Conservation (phyloP, 2,888 invertebrate genomes). For the Bibio marci region DNA sequence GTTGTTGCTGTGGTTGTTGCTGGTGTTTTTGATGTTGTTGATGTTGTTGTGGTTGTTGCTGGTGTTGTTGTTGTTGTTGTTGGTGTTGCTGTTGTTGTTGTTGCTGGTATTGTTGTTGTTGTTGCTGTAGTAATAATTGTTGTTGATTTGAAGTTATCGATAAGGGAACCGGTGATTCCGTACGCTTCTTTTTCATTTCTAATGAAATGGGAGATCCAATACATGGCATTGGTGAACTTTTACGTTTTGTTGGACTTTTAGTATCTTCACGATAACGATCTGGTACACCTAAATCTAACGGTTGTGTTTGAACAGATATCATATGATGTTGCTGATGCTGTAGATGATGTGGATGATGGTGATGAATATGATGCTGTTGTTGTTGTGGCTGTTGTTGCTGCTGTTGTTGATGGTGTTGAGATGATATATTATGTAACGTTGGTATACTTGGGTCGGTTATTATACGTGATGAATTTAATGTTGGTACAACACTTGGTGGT, state of each 20-base stretch:
- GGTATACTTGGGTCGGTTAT: not conserved
- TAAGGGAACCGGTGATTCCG: constrained; percentile 33
- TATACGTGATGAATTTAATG: not conserved
- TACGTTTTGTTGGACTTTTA: constrained; percentile 43
- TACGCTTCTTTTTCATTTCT: constrained; percentile 46
- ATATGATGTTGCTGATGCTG: constrained; percentile 13
- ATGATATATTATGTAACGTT: too few relatives aligned
- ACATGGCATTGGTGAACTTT: constrained; percentile 35
- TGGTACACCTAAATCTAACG: constrained; percentile 55
- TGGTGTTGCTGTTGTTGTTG: constrained; percentile 10
- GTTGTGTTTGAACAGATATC: constrained; percentile 50
- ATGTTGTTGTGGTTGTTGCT: constrained; percentile 11
- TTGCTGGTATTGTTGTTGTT: constrained; percentile 10
- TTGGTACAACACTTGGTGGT: constrained; percentile 18
- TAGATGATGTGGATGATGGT: constrained; percentile 16
- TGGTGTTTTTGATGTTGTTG: constrained; percentile 7
- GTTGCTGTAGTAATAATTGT: not conserved
- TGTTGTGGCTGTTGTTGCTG: constrained; percentile 28
- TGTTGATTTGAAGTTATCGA: constrained; percentile 19
- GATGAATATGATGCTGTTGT: not conserved
- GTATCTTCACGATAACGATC: constrained; percentile 23
- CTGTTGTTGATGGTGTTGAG: constrained; percentile 2
- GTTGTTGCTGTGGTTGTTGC: constrained; percentile 2
- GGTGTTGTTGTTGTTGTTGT: constrained; percentile 9
- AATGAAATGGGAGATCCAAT: constrained; percentile 32